Base-by-base conservation (phyloP, 2,113 vertebrate species). In the Hippocampus abdominalis region DNA sequence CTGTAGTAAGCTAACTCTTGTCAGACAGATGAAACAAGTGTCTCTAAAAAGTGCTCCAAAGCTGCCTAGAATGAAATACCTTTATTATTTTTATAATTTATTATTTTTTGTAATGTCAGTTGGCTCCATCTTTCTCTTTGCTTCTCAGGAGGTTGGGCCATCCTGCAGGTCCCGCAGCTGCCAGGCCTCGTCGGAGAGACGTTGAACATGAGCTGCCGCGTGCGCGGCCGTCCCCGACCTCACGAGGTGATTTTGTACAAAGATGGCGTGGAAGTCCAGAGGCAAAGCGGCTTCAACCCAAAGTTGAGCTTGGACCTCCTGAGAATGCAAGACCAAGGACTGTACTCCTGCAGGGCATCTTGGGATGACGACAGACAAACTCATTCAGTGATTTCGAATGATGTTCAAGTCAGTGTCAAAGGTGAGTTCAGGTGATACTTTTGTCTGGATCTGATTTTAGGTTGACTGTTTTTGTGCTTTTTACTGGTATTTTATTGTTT, bases 321-420 rank as follows among this genome's bases (percentile, higher is more conserved):
- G 60, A 76, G n/a, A 3, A 23, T 78, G 4, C 18, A 68, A 12
- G 79, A 91, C 59, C 1, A 10, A 18, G 92, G 89, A 5, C 59
- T 49, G 20, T 92, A 93, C 69, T 81, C 80, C 23, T 93, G 91
- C 46, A 82, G 82, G 15, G 89, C 82, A 0, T 89, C 87, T 21
- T 93, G 90, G 90, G 61, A 86, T 4, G 0, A 1, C n/a, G 0
- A 2, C 1, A 0, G 62, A 16, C 56, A 0, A 0, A 87, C 87
- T 29, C 49, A 0, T 60, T 87, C 89, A n/a, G 82, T 1, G 0
- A 51, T 2, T 53, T 92, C 91, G 59, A 18, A 8, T 42, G 25
- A 12, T 0, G 6, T 36, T 70, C 40, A 5, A 16, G 68, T 92
- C 11, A 32, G 79, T 18, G 70, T 92, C 46, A 18, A 66, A 71